Evolutionary conservation across 2,797 vertebrate species (phyloP).

Genomic region (Chanos chanos): DNA sequence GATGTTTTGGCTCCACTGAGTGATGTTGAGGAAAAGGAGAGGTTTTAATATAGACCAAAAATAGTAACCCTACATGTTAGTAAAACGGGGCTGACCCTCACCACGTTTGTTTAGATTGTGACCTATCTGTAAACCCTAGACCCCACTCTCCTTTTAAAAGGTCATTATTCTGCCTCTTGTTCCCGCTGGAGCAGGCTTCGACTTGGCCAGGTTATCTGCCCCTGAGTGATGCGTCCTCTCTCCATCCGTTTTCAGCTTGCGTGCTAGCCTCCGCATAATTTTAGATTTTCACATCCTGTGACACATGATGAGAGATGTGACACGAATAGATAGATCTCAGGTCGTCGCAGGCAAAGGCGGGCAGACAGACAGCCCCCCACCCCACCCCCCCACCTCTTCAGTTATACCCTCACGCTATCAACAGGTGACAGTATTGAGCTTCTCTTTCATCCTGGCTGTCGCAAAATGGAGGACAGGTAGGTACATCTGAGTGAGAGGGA

Average conservation of each 20-base stretch:
- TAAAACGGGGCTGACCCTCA: no score
- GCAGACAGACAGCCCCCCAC: conserved; percentile 4
- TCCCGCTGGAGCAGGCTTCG: no score
- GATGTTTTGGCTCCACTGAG: no score
- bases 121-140: no score
- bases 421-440: conserved; percentile 70
- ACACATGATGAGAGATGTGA: conserved; percentile 12
- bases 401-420: conserved; percentile 45
- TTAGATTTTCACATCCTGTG: conserved; percentile 8
- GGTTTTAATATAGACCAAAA: no score
- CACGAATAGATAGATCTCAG: conserved; percentile 10
- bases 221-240: no score
- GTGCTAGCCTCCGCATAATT: conserved; percentile 1
- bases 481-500: conserved; percentile 34
- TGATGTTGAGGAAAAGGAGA: no score
- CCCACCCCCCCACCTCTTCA: background rate
- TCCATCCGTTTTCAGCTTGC: background rate
- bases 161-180: no score
- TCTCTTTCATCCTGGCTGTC: background rate
- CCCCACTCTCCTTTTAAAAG: no score
- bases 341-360: conserved; percentile 16
- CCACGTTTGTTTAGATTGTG: no score
- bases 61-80: no score
- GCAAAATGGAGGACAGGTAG: conserved; percentile 12
- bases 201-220: no score